These are phyloP conservation scores for Nomada fucata DNA, from an alignment of 2,888 invertebrate genomes.

Conservation along the genomic window DNA sequence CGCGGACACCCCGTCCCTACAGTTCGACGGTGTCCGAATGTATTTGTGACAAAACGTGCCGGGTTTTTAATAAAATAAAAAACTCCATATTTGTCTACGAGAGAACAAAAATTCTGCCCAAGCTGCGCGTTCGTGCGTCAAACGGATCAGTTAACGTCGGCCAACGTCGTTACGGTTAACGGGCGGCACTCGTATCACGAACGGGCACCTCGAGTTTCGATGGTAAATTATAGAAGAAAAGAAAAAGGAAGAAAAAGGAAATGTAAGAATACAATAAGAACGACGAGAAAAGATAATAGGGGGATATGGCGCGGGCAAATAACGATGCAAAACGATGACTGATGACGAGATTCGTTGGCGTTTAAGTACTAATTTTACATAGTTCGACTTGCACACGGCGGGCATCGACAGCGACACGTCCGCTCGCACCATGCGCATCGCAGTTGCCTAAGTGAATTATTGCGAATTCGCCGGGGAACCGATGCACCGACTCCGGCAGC, in stretches of 20 bases:
- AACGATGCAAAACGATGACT: slow-evolving; percentile 20
- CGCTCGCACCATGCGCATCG: slow-evolving; percentile 52
- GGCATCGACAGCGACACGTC: slow-evolving; percentile 36
- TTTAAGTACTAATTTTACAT: slow-evolving; percentile 8
- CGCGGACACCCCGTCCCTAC: neutral
- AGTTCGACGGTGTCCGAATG: slow-evolving; percentile 7
- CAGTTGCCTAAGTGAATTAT: slow-evolving; percentile 16
- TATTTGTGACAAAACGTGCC: slow-evolving; percentile 66
- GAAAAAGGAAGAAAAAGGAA: slow-evolving; percentile 1
- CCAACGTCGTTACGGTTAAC: neutral
- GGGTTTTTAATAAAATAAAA: slow-evolving; percentile 64
- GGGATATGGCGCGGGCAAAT: slow-evolving; percentile 21
- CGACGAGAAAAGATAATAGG: slow-evolving; percentile 48
- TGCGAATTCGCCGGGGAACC: slow-evolving; percentile 1
- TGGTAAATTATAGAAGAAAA: slow-evolving; percentile 1
- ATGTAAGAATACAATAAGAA: slow-evolving; percentile 42
- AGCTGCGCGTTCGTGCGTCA: slow-evolving; percentile 24
- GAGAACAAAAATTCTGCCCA: slow-evolving; percentile 48
- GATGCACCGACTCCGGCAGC: slow-evolving; percentile 9
- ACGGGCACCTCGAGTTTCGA: slow-evolving; percentile 26
- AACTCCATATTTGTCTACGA: slow-evolving; percentile 52
- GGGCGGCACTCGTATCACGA: neutral
- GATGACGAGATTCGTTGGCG: slow-evolving; percentile 14
- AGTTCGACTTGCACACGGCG: slow-evolving; percentile 15
- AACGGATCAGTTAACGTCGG: too few relatives aligned